Percentiles rank a stretch among this genome's conserved stretches.
Evolutionary conservation across 2,113 vertebrate species (phyloP).

Genomic region (Mastomys coucha): DNA sequence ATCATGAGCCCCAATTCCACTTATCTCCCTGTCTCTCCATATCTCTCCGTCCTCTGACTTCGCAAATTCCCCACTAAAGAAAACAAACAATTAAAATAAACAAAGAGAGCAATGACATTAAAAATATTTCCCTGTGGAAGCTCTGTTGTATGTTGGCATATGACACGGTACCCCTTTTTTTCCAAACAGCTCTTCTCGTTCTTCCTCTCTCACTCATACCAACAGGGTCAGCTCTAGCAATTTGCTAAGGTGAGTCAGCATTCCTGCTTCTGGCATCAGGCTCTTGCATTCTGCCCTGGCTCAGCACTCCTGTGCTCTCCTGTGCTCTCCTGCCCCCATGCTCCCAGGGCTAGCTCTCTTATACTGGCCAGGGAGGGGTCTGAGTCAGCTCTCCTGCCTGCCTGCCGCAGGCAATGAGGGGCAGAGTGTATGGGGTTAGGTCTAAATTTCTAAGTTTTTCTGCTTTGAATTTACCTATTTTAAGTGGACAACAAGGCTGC

Average conservation of each 20-base stretch:
- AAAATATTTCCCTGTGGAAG: neutral
- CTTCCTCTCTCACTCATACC: neutral
- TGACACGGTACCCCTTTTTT: neutral
- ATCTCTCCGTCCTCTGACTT: neutral
- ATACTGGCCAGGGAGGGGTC: too few species aligned
- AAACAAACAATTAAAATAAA: neutral
- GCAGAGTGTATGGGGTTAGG: neutral
- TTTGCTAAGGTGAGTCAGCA: neutral
- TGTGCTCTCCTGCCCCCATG: neutral
- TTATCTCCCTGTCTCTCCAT: neutral
- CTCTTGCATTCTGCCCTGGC: neutral
- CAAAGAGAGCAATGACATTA: neutral
- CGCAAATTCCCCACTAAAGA: neutral
- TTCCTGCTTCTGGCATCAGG: neutral
- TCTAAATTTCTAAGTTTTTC: slow-evolving; percentile 17
- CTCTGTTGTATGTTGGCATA: neutral
- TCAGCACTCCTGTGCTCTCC: too few species aligned
- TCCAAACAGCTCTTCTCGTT: too few species aligned
- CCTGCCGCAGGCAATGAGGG: neutral
- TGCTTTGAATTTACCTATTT: slow-evolving; percentile 51
- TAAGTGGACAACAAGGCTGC: neutral
- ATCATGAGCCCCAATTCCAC: neutral
- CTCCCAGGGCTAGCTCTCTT: neutral
- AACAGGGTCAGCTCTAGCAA: neutral
- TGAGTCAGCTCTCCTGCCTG: too few species aligned